A percentile compares a stretch with the other conserved stretches of the same genome.
Conservation (phyloP, 2,113 vertebrate genomes). For the Egretta garzetta region DNA sequence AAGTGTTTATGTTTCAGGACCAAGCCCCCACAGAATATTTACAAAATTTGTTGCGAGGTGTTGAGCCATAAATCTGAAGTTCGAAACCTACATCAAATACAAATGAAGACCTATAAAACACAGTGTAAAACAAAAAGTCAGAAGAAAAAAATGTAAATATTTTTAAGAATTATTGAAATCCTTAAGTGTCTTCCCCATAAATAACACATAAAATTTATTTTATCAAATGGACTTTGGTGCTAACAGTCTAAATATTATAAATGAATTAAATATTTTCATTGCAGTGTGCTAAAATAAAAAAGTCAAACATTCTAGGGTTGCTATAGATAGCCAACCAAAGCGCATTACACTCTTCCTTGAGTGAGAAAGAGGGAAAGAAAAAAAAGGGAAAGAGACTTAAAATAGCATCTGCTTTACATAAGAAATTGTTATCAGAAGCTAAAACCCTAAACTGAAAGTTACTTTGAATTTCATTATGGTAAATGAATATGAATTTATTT, state of each 20-base stretch:
- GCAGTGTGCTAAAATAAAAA: not conserved
- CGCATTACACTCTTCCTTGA: not conserved
- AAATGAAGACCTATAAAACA: slow-evolving; percentile 70
- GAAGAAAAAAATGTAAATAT: slow-evolving; percentile 74
- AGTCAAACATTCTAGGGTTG: not conserved
- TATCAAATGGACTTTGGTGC: slow-evolving; percentile 55
- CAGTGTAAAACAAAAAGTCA: slow-evolving; percentile 73
- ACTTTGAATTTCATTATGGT: not conserved
- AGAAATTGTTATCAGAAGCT: not conserved
- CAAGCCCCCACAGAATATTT: slow-evolving; percentile 82
- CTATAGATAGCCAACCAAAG: not conserved
- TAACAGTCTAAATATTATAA: slow-evolving; percentile 42
- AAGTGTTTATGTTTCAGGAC: slow-evolving; percentile 78
- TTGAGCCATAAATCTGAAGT: slow-evolving; percentile 81
- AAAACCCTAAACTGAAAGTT: not conserved
- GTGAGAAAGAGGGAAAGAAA: not conserved
- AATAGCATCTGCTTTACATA: not conserved
- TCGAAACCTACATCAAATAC: slow-evolving; percentile 80
- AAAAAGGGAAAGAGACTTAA: not conserved
- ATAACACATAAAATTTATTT: slow-evolving; percentile 73
- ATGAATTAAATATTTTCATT: slow-evolving; percentile 48
- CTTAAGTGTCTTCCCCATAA: slow-evolving; percentile 73
- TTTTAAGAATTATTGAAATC: slow-evolving; percentile 77
- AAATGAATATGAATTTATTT: not conserved
- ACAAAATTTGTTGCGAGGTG: slow-evolving; percentile 84